phyloP scores from a whole-genome alignment of 1,140 invertebrate genomes.

The Frieseomelitta varia region DNA sequence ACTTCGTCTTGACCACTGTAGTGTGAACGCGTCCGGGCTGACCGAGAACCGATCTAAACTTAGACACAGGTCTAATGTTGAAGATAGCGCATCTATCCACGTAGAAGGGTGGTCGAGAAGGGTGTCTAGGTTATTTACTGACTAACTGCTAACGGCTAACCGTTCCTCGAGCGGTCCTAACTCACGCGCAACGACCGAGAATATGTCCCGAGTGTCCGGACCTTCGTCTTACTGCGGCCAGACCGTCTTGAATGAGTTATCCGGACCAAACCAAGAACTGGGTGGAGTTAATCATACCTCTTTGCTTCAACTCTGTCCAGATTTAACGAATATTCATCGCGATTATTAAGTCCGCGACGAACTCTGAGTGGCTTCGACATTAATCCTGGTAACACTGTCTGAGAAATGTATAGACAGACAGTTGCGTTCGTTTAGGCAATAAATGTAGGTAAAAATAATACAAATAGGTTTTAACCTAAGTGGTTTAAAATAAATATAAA shows the following conservation, averaged over 20 bases:
- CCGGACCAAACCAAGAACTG: conserved; percentile 48
- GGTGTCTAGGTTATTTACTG: conserved; percentile 72
- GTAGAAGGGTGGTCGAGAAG: conserved; percentile 33
- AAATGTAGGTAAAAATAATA: too few species aligned
- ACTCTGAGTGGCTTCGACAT: neutral
- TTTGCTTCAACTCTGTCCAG: conserved; percentile 22
- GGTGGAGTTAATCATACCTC: conserved; percentile 52
- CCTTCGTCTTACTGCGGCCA: conserved; percentile 75
- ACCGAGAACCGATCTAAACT: conserved; percentile 35
- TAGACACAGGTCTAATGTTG: conserved; percentile 15
- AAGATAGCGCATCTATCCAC: conserved; percentile 33
- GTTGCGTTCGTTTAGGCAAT: too few species aligned
- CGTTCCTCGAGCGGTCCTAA: conserved; percentile 72
- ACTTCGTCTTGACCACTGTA: neutral
- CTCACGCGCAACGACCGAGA: conserved; percentile 75
- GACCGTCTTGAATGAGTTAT: conserved; percentile 68
- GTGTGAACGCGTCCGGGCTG: neutral
- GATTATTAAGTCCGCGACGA: neutral
- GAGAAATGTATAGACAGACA: too few species aligned
- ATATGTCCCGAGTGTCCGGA: conserved; percentile 77
- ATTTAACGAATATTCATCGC: conserved; percentile 57
- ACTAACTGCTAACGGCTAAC: conserved; percentile 64
- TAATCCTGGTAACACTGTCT: too few species aligned
- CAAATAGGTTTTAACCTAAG: too few species aligned
- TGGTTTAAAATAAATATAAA: too few species aligned